phyloP scores from a whole-genome alignment of 1,140 invertebrate genomes.

The Rhagoletis pomonella region DNA sequence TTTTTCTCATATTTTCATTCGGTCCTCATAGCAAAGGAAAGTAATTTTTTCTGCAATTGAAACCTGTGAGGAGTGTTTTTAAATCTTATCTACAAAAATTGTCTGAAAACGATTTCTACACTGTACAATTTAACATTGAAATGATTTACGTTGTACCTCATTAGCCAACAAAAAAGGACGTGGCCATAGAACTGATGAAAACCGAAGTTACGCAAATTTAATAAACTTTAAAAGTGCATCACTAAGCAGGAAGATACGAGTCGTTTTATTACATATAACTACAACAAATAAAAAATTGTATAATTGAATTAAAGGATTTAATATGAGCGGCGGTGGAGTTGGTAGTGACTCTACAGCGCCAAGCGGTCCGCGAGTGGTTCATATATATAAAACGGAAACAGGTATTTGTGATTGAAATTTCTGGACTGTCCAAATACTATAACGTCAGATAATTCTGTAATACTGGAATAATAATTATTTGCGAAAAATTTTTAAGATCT shows the following conservation, averaged over 20 bases:
- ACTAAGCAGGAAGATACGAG: neutral
- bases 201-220: no score
- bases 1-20: conserved; percentile 7
- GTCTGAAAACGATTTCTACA: neutral
- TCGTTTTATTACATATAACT: no score
- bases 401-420: neutral
- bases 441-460: no score
- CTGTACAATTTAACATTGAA: neutral
- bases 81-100: neutral
- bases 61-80: neutral
- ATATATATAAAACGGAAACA: conserved; percentile 97
- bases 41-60: conserved; percentile 13
- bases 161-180: neutral
- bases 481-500: neutral
- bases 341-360: conserved; percentile 56
- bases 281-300: neutral
- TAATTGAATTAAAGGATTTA: conserved; percentile 1
- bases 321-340: conserved; percentile 51
- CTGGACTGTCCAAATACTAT: no score
- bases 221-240: neutral
- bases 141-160: conserved; percentile 29
- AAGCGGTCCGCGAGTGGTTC: conserved; percentile 90
- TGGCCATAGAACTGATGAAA: neutral
- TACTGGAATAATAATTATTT: neutral
- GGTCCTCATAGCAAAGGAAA: conserved; percentile 15